Base-by-base conservation (phyloP, 2,888 invertebrate genomes). In the Melanchra persicariae region DNA sequence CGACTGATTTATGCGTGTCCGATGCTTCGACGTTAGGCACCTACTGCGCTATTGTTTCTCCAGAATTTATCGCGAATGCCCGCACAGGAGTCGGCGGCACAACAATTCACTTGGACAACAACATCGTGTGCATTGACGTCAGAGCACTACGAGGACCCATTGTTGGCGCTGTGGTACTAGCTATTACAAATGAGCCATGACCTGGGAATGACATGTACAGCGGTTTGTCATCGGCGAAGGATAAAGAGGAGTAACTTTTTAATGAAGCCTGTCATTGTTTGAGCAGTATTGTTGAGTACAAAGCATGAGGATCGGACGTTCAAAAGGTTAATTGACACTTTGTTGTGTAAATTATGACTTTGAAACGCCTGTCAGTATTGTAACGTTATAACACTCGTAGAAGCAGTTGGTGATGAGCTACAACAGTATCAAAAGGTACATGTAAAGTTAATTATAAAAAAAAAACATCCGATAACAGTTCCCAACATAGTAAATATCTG, bases 1-100 rank as follows among this genome's bases (percentile, higher is more conserved):
- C 88, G 87, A 87, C 90, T 93, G 95, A 94, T 95, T 95, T 94
- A 95, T 92, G 91, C 87, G 81, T 88, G 89, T 90, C 90, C 90
- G 87, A 90, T 88, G 89, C 87, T 88, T 87, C 87, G 89, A 87
- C 87, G 89, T 79, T 86, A 83, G 89, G 86, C 87, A 89, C 88
- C 89, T 87, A 88, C 86, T 90, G 87, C 82, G 89, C 94, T 92
- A 95, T 95, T 95, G 95, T 95, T 94, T 94, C 90, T 89, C 87
- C 86, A 87, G 90, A 90, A 95, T 95, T 95, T 95, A 95, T 95
- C 87, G 91, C 87, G 87, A 80, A 84, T 88, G 88, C 87, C 85
- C 83, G 84, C 85, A 85, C 85, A 85, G 77, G 82, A 85, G 82
- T 85, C 84, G 88, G 85, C 85, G 85, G 87, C 88, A 90, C 89